A percentile compares a stretch with the other conserved stretches of the same genome.
phyloP scores from a whole-genome alignment of 2,113 vertebrate species.

The Thinocorus orbignyianus region DNA sequence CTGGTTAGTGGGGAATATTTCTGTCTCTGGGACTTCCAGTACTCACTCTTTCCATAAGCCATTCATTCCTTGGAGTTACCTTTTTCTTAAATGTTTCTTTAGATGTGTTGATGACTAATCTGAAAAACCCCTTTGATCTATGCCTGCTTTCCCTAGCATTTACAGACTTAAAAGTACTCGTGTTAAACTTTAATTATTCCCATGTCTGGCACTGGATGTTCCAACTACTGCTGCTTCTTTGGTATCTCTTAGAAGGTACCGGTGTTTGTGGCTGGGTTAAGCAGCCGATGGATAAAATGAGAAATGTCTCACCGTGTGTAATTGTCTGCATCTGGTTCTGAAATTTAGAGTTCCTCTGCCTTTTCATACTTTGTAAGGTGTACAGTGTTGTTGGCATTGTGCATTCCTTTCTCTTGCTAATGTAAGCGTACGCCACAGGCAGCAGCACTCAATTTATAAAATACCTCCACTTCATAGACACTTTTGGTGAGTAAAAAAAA shows the following conservation, averaged over 20 bases:
- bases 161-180: conserved; percentile 15
- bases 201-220: conserved; percentile 37
- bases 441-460: neutral
- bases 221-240: conserved; percentile 41
- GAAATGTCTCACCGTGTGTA: neutral
- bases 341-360: neutral
- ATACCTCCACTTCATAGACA: neutral
- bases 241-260: conserved; percentile 23
- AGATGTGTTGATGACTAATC: neutral
- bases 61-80: neutral
- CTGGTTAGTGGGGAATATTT: neutral
- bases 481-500: neutral
- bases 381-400: neutral
- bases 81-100: neutral
- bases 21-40: conserved; percentile 10
- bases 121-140: conserved; percentile 25
- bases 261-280: conserved; percentile 17
- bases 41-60: neutral
- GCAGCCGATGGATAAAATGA: conserved; percentile 23
- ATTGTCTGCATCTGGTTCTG: neutral
- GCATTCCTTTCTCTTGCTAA: neutral
- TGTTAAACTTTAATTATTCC: conserved; percentile 64
- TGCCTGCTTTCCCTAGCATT: neutral
- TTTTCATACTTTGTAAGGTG: neutral
- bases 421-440: neutral